Conservation (phyloP, 35 echinoderm and acorn worm genomes). For the Anneissia japonica region DNA sequence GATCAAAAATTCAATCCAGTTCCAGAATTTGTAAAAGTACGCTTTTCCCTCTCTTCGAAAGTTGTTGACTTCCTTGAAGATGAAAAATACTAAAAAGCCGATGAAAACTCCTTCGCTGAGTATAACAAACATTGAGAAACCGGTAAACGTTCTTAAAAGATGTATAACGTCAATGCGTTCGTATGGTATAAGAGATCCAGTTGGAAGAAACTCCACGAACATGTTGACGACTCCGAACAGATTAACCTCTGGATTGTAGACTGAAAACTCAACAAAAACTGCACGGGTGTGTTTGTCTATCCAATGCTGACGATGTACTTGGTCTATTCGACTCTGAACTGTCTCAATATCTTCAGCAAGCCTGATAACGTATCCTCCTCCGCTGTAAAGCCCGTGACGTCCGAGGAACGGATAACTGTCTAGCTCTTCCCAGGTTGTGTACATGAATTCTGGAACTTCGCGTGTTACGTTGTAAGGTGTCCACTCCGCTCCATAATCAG, state of each 20-base stretch:
- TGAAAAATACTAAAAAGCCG: constrained; percentile 66
- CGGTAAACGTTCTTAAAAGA: constrained; percentile 39
- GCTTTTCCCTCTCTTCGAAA: constrained; percentile 40
- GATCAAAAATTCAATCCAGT: constrained; percentile 59
- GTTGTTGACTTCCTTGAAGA: constrained; percentile 47
- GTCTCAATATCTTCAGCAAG: background rate
- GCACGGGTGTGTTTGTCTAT: constrained; percentile 69
- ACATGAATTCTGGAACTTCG: constrained; percentile 49
- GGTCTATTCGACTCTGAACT: background rate
- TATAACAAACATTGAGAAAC: constrained; percentile 56
- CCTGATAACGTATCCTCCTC: constrained; percentile 68
- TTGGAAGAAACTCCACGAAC: constrained; percentile 69
- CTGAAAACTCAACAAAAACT: constrained; percentile 74
- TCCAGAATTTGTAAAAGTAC: constrained; percentile 80
- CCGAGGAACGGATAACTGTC: constrained; percentile 77
- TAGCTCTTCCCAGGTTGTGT: constrained; percentile 35
- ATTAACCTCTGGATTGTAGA: constrained; percentile 76
- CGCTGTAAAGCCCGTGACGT: constrained; percentile 65
- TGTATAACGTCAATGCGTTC: constrained; percentile 62
- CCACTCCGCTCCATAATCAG: constrained; percentile 57
- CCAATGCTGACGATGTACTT: constrained; percentile 64
- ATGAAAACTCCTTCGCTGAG: constrained; percentile 62
- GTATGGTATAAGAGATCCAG: constrained; percentile 51
- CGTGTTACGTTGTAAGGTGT: constrained; percentile 30
- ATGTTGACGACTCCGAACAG: constrained; percentile 70